Base-by-base conservation (phyloP, 2,888 invertebrate species). In the Sthenelais limicola region DNA sequence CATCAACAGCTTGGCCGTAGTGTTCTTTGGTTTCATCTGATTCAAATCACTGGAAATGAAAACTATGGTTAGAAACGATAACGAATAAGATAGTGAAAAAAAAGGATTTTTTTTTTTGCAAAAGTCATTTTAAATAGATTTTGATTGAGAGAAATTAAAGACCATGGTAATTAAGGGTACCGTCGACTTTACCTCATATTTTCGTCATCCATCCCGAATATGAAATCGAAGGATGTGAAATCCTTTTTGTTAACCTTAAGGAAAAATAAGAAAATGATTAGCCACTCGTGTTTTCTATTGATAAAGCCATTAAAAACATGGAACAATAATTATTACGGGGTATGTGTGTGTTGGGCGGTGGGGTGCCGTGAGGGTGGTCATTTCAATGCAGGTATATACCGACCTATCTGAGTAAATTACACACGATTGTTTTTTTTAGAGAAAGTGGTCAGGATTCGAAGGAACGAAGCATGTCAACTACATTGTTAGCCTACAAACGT, bases 181-280 rank as follows among this genome's bases (percentile, higher is more conserved):
- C n/a, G n/a, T n/a, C 30, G 54, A 38, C 78, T 76, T n/a, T 80
- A 88, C 82, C 81, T 80, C 89, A 97, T 95, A 85, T 97, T 98
- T 18, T 92, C 91, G 72, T 94, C 91, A 86, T 98, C 98, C 97
- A 97, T 97, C 7, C 97, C 97, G 89, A 98, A 95, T 80, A 98
- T 96, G 86, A 91, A 94, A 88, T 97, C 93, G 87, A 93, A 98
- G 15, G 91, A 89, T 12, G 90, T 86, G 82, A 95, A 97, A 85
- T 98, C 97, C 24, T 91, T 90, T 49, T 90, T 83, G 7, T 88
- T 90, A 58, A 97, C 90, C 94, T 96, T 85, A 21, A 90, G 89
- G 76, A 76, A 72, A 74, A 52, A 48, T 30, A 35, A 26, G 26
- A 9, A 66, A 38, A 26, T 43, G 28, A 24, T 43, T 66, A 9